These are phyloP conservation scores for Ispidina lecontei DNA, from an alignment of 2,797 vertebrate species.

Conservation along the genomic window DNA sequence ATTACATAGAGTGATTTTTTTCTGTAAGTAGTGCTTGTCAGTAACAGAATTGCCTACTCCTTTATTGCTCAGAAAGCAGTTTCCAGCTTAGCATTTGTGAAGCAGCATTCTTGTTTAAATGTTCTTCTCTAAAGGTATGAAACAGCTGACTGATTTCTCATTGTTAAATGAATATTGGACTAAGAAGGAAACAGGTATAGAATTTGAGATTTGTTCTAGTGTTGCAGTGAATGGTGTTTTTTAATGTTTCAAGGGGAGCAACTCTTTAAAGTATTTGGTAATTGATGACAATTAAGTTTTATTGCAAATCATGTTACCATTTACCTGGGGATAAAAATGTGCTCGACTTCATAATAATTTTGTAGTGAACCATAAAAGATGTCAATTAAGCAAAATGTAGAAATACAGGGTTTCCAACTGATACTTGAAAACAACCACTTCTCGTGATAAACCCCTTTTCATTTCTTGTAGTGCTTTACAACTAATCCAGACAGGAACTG, in stretches of 20 bases:
- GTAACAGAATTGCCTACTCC: background rate
- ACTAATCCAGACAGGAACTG: background rate
- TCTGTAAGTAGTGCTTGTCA: constrained; percentile 33
- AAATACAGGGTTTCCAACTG: background rate
- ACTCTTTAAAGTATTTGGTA: background rate
- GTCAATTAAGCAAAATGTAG: background rate
- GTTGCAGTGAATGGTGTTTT: background rate
- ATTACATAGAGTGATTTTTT: background rate
- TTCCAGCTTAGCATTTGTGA: background rate
- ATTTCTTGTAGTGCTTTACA: background rate
- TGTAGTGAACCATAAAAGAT: background rate
- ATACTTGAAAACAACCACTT: background rate
- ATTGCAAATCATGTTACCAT: background rate
- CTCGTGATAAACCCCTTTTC: background rate
- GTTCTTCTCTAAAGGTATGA: background rate
- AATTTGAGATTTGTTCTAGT: background rate
- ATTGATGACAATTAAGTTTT: background rate
- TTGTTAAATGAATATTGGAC: constrained; percentile 27
- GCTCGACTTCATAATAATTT: background rate
- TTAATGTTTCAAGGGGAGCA: background rate
- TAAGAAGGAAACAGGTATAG: constrained; percentile 1
- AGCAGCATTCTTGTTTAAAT: constrained; percentile 10
- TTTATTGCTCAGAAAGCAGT: constrained; percentile 2
- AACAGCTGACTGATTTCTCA: constrained; percentile 32
- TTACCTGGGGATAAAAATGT: background rate